A percentile compares a stretch with the other conserved stretches of the same genome.
phyloP scores from a whole-genome alignment of 2,113 vertebrate genomes.

The Ageneiosus marmoratus region DNA sequence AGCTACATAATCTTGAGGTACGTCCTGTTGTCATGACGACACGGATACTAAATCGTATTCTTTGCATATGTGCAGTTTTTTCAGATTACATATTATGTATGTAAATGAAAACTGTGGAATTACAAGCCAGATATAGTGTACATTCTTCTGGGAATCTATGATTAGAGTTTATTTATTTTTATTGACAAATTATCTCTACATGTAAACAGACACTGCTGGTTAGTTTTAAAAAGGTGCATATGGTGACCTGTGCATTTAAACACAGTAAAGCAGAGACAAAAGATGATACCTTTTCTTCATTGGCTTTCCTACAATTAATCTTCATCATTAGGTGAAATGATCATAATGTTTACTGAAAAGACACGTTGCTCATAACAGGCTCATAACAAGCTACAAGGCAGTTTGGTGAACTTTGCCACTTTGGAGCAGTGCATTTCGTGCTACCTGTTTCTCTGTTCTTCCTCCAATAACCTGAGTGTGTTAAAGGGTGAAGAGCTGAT shows the following conservation, averaged over 20 bases:
- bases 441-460: conserved; percentile 11
- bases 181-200: neutral
- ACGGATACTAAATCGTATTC: neutral
- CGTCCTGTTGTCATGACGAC: neutral
- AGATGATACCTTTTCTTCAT: neutral
- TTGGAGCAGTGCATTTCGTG: neutral
- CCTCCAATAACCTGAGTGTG: neutral
- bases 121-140: neutral
- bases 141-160: neutral
- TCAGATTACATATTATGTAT: neutral
- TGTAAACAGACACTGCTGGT: neutral
- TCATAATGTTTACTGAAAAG: neutral
- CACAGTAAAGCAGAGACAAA: neutral
- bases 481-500: conserved; percentile 74
- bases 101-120: neutral
- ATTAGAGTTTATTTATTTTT: neutral
- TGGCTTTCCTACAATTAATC: neutral
- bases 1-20: neutral
- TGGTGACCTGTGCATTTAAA: neutral
- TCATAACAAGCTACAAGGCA: neutral
- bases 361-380: neutral
- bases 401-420: neutral
- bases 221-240: neutral
- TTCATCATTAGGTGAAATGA: neutral
- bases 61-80: neutral